phyloP scores from a whole-genome alignment of 2,888 invertebrate genomes.

The Plagiodera versicolora region DNA sequence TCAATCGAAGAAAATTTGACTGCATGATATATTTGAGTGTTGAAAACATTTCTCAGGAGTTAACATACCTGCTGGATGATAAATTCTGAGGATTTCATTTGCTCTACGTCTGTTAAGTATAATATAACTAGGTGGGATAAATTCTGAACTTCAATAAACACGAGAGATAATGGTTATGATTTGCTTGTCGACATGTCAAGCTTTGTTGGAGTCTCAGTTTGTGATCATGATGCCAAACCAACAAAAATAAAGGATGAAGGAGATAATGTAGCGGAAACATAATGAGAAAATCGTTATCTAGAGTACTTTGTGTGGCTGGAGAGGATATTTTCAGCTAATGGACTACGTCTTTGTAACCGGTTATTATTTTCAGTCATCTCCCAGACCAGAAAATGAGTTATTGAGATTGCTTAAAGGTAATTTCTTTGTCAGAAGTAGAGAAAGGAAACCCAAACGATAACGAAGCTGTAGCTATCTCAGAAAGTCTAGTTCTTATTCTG shows the following conservation, averaged over 20 bases:
- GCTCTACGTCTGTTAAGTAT: no score
- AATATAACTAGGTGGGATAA: no score
- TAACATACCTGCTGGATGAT: no score
- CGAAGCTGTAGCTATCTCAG: no score
- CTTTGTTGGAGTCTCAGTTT: neutral
- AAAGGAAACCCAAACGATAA: no score
- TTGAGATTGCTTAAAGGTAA: neutral
- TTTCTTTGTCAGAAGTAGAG: no score
- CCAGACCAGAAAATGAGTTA: neutral
- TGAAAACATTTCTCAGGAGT: no score
- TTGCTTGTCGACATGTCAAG: neutral
- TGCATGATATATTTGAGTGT: no score
- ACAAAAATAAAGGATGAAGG: neutral
- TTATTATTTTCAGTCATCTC: neutral
- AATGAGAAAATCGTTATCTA: neutral
- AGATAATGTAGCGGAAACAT: neutral
- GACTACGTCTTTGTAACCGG: neutral
- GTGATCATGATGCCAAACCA: neutral
- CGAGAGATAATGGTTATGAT: neutral
- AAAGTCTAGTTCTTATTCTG: no score
- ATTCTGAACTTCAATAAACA: no score
- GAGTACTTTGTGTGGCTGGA: neutral
- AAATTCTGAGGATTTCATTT: no score
- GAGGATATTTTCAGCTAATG: neutral
- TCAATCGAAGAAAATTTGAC: no score